phyloP scores from a whole-genome alignment of 2,888 invertebrate species.

The Melinopterus prodromus region DNA sequence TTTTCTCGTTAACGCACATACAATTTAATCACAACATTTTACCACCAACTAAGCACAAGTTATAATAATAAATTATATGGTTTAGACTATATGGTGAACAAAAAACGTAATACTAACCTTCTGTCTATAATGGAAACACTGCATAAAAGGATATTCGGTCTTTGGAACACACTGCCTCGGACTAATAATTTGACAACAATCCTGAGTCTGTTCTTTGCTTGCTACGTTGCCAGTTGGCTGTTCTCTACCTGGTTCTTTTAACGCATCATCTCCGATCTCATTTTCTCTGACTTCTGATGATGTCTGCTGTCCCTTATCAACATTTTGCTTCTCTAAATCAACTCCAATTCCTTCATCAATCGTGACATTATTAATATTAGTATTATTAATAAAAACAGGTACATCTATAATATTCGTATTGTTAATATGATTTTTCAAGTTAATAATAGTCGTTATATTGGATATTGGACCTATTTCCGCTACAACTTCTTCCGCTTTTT shows the following conservation, averaged over 20 bases:
- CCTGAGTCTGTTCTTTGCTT: slow-evolving; percentile 40
- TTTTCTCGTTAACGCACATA: too few species aligned
- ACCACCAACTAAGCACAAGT: not conserved
- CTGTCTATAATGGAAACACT: slow-evolving; percentile 56
- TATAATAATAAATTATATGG: not conserved
- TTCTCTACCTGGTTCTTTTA: not conserved
- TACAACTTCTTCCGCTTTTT: slow-evolving; percentile 48
- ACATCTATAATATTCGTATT: slow-evolving; percentile 50
- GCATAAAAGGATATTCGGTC: slow-evolving; percentile 48
- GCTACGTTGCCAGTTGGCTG: slow-evolving; percentile 41
- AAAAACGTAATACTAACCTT: slow-evolving; percentile 38
- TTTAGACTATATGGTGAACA: too few species aligned
- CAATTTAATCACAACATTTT: not conserved
- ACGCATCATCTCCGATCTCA: not conserved
- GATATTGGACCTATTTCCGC: slow-evolving; percentile 45
- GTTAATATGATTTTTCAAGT: slow-evolving; percentile 33
- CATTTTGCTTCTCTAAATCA: not conserved
- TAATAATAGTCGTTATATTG: slow-evolving; percentile 34
- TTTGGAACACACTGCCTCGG: slow-evolving; percentile 56
- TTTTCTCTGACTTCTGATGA: slow-evolving; percentile 45
- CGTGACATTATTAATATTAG: slow-evolving; percentile 57
- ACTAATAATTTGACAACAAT: slow-evolving; percentile 57
- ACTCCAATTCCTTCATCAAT: slow-evolving; percentile 5
- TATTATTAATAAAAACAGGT: slow-evolving; percentile 57
- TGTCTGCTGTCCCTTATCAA: not conserved